These are phyloP conservation scores for Myotis pilosus DNA, from an alignment of 2,797 vertebrate species.

Conservation along the genomic window DNA sequence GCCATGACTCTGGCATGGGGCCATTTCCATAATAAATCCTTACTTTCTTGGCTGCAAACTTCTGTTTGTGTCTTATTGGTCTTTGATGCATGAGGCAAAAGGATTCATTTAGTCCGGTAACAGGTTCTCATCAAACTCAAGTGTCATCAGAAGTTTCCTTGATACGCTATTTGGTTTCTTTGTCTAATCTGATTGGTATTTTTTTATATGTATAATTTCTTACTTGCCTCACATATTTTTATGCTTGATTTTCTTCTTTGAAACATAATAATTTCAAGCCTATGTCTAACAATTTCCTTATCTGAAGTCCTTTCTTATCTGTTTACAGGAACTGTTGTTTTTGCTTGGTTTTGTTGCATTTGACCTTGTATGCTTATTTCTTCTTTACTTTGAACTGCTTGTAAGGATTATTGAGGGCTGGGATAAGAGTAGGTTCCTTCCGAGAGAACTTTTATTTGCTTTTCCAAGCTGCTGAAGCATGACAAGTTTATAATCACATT, in stretches of 20 bases:
- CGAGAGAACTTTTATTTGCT: not conserved
- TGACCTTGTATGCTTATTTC: not conserved
- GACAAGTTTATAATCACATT: not conserved
- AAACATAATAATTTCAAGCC: not conserved
- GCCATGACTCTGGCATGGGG: not conserved
- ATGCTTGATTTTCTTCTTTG: not conserved
- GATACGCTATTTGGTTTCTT: not conserved
- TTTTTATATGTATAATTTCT: not conserved
- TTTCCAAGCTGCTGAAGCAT: not conserved
- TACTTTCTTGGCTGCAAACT: not conserved
- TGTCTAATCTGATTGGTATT: not conserved
- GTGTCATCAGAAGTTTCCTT: not conserved
- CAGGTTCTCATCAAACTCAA: not conserved
- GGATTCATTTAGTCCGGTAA: not conserved
- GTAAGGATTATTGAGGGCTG: not conserved
- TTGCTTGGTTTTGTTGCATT: not conserved
- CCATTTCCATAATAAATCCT: not conserved
- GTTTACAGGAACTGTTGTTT: not conserved
- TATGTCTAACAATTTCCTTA: not conserved
- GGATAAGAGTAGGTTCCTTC: not conserved
- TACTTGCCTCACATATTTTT: not conserved
- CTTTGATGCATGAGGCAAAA: not conserved
- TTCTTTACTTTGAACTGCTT: constrained; percentile 7
- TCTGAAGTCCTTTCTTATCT: not conserved
- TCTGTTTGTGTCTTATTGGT: not conserved